phyloP scores from a whole-genome alignment of 53 echinoderm and acorn worm species.

The Apostichopus leukothele region DNA sequence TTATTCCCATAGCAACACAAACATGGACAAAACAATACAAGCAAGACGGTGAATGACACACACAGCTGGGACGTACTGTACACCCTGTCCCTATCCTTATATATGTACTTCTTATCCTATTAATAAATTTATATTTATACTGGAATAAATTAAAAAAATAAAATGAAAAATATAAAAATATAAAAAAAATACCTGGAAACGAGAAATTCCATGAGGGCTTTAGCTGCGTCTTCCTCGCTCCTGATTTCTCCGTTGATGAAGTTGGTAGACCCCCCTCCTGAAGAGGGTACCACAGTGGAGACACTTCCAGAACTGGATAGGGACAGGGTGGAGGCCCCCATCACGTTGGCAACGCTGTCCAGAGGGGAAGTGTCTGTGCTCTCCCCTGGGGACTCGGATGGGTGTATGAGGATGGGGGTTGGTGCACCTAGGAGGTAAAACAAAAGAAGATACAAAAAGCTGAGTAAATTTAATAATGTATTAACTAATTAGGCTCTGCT shows the following conservation, averaged over 20 bases:
- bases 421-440: conserved; percentile 51
- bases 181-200: conserved; percentile 77
- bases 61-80: too few species aligned
- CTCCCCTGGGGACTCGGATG: conserved; percentile 70
- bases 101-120: too few species aligned
- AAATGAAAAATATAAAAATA: too few species aligned
- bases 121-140: too few species aligned
- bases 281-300: conserved; percentile 85
- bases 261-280: conserved; percentile 59
- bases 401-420: conserved; percentile 66
- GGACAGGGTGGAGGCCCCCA: conserved; percentile 71
- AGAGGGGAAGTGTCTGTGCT: conserved; percentile 65
- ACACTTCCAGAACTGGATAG: conserved; percentile 81
- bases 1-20: too few species aligned
- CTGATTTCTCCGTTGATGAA: conserved; percentile 80
- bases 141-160: too few species aligned
- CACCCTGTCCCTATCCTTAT: too few species aligned
- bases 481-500: too few species aligned
- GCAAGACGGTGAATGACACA: too few species aligned
- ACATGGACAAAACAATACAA: too few species aligned
- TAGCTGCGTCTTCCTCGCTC: conserved; percentile 81
- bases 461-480: too few species aligned
- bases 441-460: not conserved
- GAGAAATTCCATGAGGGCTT: conserved; percentile 91
- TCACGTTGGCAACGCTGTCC: conserved; percentile 82